Evolutionary conservation across 2,797 vertebrate genomes (phyloP).

Genomic region (Telmatherina bonti): DNA sequence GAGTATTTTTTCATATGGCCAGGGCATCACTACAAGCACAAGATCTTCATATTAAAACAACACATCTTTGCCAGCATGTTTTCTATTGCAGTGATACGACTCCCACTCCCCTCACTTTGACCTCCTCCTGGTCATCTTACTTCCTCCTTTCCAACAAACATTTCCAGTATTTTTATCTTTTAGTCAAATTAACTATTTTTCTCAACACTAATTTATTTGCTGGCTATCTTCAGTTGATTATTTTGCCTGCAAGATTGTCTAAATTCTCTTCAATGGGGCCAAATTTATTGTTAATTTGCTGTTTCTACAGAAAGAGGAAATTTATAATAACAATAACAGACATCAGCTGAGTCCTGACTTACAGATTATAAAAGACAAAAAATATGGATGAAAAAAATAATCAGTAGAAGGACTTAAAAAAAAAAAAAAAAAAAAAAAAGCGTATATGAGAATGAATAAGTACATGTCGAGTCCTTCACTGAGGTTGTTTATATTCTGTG

Average conservation of each 20-base stretch:
- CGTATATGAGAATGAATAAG: background rate
- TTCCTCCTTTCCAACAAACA: background rate
- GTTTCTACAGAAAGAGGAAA: no score
- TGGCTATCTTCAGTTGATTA: background rate
- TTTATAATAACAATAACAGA: background rate
- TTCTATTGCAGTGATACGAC: background rate
- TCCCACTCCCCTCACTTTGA: no score
- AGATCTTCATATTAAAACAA: background rate
- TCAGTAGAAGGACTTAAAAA: background rate
- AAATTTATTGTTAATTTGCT: no score
- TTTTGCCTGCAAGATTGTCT: background rate
- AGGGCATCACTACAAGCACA: background rate
- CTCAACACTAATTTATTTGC: background rate
- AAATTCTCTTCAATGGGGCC: no score
- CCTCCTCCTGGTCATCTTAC: background rate
- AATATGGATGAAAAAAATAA: background rate
- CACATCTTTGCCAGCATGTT: background rate
- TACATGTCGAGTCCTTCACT: slow-evolving; percentile 7
- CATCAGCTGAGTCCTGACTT: no score
- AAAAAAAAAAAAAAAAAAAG: background rate
- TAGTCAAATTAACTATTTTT: background rate
- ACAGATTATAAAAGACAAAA: background rate
- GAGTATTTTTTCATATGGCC: no score
- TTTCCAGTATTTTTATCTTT: background rate
- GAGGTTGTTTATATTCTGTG: slow-evolving; percentile 8